These are phyloP conservation scores for Tetraneura akinire DNA, from an alignment of 1,140 invertebrate species.

Conservation along the genomic window DNA sequence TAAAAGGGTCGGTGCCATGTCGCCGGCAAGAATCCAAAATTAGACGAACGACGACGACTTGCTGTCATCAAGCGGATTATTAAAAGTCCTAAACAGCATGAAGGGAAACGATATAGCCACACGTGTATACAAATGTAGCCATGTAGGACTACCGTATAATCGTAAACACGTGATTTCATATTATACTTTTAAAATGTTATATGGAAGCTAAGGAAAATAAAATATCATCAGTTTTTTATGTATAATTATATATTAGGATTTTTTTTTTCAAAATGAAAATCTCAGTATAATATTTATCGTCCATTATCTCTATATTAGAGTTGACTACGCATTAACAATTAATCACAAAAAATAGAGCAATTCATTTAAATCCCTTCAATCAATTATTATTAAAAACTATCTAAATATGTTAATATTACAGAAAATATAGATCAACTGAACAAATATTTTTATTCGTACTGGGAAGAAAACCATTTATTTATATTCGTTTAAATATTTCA, in stretches of 20 bases:
- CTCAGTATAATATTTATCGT: slow-evolving; percentile 9
- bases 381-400: no score
- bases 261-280: slow-evolving; percentile 10
- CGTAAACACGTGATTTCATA: slow-evolving; percentile 34
- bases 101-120: slow-evolving; percentile 38
- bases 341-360: slow-evolving; percentile 4
- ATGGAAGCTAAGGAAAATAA: background rate
- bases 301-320: background rate
- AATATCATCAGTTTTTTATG: background rate
- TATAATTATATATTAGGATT: background rate
- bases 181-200: background rate
- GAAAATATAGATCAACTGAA: no score
- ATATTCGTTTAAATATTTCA: no score
- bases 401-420: no score
- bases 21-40: slow-evolving; percentile 34
- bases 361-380: background rate
- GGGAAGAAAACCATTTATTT: no score
- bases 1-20: slow-evolving; percentile 46
- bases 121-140: slow-evolving; percentile 12
- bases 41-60: slow-evolving; percentile 42
- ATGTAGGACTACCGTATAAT: slow-evolving; percentile 32
- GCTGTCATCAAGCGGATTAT: slow-evolving; percentile 51
- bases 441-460: no score
- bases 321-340: slow-evolving; percentile 7
- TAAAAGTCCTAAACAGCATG: slow-evolving; percentile 50